Conservation (phyloP, 2,797 vertebrate genomes). For the Urocyon cinereoargenteus region DNA sequence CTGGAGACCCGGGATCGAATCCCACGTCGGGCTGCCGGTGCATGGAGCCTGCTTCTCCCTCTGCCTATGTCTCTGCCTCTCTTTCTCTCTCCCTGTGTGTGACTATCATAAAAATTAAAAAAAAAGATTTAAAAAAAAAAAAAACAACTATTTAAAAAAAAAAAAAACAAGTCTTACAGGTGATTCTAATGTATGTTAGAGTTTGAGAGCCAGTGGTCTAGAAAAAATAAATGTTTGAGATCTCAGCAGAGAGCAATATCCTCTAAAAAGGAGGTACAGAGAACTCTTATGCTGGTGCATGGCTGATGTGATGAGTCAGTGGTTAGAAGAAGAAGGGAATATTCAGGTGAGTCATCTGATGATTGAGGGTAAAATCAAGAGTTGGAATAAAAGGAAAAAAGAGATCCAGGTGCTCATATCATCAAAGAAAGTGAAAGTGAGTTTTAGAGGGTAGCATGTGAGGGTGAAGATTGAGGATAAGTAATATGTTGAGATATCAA, state of each 20-base stretch:
- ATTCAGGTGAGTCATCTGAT: background rate
- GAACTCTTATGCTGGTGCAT: background rate
- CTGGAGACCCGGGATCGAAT: no score
- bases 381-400: background rate
- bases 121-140: no score
- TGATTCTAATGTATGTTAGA: background rate
- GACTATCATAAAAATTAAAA: no score
- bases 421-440: background rate
- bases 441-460: background rate
- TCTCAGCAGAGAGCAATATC: background rate
- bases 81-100: no score
- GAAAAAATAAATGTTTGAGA: background rate
- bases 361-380: background rate
- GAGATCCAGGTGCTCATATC: background rate
- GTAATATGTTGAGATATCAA: background rate
- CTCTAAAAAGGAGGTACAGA: background rate
- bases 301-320: background rate
- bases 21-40: no score
- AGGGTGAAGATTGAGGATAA: background rate
- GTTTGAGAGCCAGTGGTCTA: background rate
- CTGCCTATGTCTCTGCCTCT: no score
- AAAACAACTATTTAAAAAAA: no score
- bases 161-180: background rate
- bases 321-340: background rate
- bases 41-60: no score